Conservation (phyloP, 2,888 invertebrate genomes). For the Scotopteryx bipunctaria region DNA sequence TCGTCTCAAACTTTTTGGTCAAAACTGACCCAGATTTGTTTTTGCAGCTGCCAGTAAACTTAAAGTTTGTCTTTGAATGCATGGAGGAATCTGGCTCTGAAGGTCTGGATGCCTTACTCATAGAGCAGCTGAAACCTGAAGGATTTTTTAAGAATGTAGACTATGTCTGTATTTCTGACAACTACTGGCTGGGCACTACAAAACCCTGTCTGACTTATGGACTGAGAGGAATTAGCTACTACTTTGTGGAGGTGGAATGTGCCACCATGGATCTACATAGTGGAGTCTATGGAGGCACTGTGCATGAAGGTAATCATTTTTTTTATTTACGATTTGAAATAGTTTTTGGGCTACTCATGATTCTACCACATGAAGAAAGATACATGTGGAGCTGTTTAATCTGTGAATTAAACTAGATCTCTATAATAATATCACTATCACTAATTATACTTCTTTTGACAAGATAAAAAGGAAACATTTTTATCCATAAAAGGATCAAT, state of each 20-base stretch:
- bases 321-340: not conserved
- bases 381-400: too few species aligned
- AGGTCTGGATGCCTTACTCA: constrained; percentile 94
- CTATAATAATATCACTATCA: too few species aligned
- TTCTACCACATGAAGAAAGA: too few species aligned
- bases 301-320: constrained; percentile 85
- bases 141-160: constrained; percentile 93
- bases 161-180: constrained; percentile 98
- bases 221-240: constrained; percentile 96
- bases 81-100: constrained; percentile 99
- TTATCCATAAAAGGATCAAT: too few species aligned
- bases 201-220: constrained; percentile 99
- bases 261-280: constrained; percentile 97
- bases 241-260: constrained; percentile 93
- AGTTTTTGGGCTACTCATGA: not conserved
- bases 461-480: too few species aligned
- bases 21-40: not conserved
- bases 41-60: constrained; percentile 86
- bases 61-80: constrained; percentile 97
- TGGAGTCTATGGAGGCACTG: constrained; percentile 97
- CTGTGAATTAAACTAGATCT: too few species aligned
- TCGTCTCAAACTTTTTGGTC: too few species aligned
- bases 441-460: too few species aligned
- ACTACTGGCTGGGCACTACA: constrained; percentile 98
- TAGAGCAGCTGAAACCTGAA: constrained; percentile 79